Evolutionary conservation across 2,113 vertebrate species (phyloP), one percentile per base, ranked within the genome.

Genomic region (Ploceus nigricollis): DNA sequence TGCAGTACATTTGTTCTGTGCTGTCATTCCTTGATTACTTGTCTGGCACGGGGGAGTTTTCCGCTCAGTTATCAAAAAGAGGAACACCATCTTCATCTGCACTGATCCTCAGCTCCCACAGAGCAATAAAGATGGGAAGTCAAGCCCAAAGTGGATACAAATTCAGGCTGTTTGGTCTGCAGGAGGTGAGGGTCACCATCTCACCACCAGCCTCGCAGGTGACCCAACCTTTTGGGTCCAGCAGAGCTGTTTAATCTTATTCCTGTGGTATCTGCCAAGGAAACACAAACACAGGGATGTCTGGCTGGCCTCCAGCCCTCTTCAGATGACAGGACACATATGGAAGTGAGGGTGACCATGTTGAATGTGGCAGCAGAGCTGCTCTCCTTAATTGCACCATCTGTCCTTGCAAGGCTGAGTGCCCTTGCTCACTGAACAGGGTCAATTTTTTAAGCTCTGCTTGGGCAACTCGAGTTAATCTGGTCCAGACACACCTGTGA

Each of bases 381-480:
- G 33, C 60, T 90, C 45, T 93, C 57, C 71, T 39, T 91, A 93
- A 95, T 77, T 76, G 68, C 39, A 73, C 95, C 92, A 88, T 95
- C 93, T 96, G 94, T 94, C 73, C 44, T 87, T 68, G 54, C 60
- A 56, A 82, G 80, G 68, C 69, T 44, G 30, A 37, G 23, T 2
- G 14, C 8, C 4, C 42, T 48, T 23, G 6, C 21, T 84, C 1
- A 2, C 51, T 47, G n/a, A 2, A 2, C 33, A 25, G 77, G 71
- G 73, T 68, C 87, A 24, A 2, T 2, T 53, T 75, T 75, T 71
- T 39, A 37, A 40, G 57, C 40, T 88, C 33, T 60, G 69, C 73
- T 71, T 60, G 75, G 60, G 20, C 21, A 65, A 6, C 33, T 83
- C 5, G 5, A 44, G 17, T 60, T 50, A 4, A 47, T 37, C 27